Base-by-base conservation (phyloP, 1,140 invertebrate species). In the Cotesia vestalis region DNA sequence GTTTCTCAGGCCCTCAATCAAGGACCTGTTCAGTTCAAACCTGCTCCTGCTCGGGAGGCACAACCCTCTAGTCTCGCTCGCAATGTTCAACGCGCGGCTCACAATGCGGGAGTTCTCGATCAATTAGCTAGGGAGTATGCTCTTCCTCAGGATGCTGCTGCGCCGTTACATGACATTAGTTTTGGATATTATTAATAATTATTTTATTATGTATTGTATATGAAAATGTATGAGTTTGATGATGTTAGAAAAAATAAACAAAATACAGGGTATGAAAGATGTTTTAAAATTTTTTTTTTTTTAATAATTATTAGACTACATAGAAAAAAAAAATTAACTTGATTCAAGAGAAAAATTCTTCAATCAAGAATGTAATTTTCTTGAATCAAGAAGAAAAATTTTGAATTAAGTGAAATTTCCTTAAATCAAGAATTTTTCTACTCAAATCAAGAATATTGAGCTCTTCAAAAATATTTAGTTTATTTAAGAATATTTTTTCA, bases 81-180 rank as follows among this genome's bases (percentile, higher is more conserved):
- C 6, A 46, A 46, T 14, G 5, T 11, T 20, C 8, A 14, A 55
- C 17, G 53, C 2, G 20, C n/a, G 61, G 72, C 82, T 17, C 74
- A 88, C 77, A 81, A 84, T 77, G 69, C 78, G 80, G 90, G 92
- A n/a, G 89, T 94, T 79, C 85, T 94, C 14, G 93, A 94, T 78
- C 92, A 94, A 78, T 88, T 95, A n/a, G 91, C 93, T 17, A 90
- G 92, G 78, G 93, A 95, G 75, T 94, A 93, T 78, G 91, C 93
- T 11, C 83, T 95, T 17, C 93, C 93, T 0, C 87, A 91, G 77
- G 89, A 89, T 52, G 89, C 88, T 8, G 89, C 92, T 9, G 88
- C 91, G 2, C 90, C 93, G 0, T 84, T 93, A 14, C 93, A 94
- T 78, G 93, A 94, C 80, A 94, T 94, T 79, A 91, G 92, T 69